Evolutionary conservation across 2,113 vertebrate genomes (phyloP).

Genomic region (Ginglymostoma cirratum): DNA sequence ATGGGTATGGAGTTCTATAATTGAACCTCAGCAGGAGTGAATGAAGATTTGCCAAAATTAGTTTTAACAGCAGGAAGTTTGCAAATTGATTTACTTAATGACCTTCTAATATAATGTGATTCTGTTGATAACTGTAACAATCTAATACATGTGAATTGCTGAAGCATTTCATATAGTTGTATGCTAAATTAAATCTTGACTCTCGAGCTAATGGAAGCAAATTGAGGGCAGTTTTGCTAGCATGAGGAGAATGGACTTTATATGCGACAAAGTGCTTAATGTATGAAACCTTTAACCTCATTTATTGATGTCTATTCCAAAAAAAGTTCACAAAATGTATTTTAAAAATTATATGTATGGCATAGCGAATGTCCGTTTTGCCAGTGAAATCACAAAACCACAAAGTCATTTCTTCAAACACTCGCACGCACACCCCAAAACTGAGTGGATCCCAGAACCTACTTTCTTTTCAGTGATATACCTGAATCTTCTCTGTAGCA

Average conservation of each 20-base stretch:
- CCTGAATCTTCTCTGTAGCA: background rate
- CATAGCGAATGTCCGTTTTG: background rate
- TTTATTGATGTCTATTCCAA: background rate
- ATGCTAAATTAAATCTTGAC: background rate
- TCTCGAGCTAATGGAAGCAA: slow-evolving; percentile 1
- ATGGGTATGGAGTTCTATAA: slow-evolving; percentile 14
- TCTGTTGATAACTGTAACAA: slow-evolving; percentile 27
- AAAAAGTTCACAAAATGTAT: background rate
- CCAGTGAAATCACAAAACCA: background rate
- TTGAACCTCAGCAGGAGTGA: slow-evolving; percentile 31
- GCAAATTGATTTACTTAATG: slow-evolving; percentile 38
- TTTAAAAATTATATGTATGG: background rate
- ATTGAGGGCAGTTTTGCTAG: background rate
- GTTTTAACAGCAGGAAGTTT: slow-evolving; percentile 36
- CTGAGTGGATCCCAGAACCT: background rate
- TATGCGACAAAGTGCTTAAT: background rate
- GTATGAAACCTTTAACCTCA: background rate
- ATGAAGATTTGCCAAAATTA: slow-evolving; percentile 35
- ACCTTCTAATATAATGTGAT: slow-evolving; percentile 34
- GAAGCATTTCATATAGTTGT: background rate
- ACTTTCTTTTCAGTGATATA: background rate
- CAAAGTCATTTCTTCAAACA: background rate
- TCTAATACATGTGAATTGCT: slow-evolving; percentile 18
- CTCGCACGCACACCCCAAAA: background rate
- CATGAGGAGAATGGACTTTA: background rate